Conservation (phyloP, 2,888 invertebrate genomes). For the Lordiphosa fenestrarum region DNA sequence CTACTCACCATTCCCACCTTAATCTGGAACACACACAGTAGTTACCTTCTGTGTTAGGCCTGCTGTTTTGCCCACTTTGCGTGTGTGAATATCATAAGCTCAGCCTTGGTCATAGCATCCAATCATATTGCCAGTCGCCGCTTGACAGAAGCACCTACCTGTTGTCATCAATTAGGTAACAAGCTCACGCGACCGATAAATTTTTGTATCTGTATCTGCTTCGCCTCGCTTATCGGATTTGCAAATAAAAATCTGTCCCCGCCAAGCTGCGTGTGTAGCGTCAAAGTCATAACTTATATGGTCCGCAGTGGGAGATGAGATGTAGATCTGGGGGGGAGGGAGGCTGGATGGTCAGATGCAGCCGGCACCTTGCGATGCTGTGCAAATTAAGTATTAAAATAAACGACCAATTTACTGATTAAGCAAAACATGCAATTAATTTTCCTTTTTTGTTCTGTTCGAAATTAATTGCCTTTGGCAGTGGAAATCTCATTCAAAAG, state of each 20-base stretch:
- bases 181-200: constrained; percentile 78
- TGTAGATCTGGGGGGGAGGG: background rate
- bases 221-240: constrained; percentile 56
- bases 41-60: constrained; percentile 28
- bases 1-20: background rate
- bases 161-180: constrained; percentile 80
- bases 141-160: constrained; percentile 78
- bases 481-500: constrained; percentile 12
- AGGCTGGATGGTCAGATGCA: background rate
- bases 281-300: constrained; percentile 60
- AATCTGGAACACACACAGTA: constrained; percentile 19
- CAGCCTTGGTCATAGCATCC: constrained; percentile 22
- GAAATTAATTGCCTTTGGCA: constrained; percentile 60
- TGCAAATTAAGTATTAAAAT: constrained; percentile 73
- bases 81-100: constrained; percentile 57
- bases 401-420: constrained; percentile 77
- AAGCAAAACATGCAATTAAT: constrained; percentile 77
- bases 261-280: constrained; percentile 27
- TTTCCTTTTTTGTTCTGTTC: constrained; percentile 41
- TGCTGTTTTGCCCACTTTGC: constrained; percentile 49
- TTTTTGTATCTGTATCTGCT: constrained; percentile 29
- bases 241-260: constrained; percentile 70
- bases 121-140: constrained; percentile 30
- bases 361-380: constrained; percentile 26
- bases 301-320: constrained; percentile 29